Conservation (phyloP, 1,140 invertebrate species). For the Telenomus remus region DNA sequence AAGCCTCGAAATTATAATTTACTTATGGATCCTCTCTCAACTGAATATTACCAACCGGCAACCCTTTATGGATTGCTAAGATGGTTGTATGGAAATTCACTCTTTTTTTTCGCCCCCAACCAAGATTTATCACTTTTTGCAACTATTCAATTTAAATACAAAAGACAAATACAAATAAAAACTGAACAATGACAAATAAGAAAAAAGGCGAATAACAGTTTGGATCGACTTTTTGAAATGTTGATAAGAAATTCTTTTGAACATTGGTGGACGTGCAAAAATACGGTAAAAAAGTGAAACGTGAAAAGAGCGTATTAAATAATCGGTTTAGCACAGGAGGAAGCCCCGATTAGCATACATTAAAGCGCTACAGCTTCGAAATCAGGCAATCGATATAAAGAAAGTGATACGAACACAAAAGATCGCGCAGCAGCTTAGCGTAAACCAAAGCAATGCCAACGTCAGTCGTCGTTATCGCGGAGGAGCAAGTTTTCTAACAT, state of each 20-base stretch:
- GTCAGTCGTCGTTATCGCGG: conserved; percentile 32
- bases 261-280: no score
- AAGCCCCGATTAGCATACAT: conserved; percentile 54
- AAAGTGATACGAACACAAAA: conserved; percentile 43
- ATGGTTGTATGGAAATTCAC: no score
- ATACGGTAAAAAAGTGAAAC: no score
- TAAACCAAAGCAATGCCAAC: conserved; percentile 51
- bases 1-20: conserved; percentile 29
- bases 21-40: conserved; percentile 12
- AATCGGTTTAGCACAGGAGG: conserved; percentile 34
- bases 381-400: conserved; percentile 47
- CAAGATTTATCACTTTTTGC: no score
- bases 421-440: conserved; percentile 43
- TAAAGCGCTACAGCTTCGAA: conserved; percentile 33
- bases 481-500: conserved; percentile 45
- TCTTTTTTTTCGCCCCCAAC: no score
- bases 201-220: no score
- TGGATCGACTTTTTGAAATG: no score
- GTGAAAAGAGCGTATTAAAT: conserved; percentile 38
- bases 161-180: no score
- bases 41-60: conserved; percentile 9
- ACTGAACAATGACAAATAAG: no score
- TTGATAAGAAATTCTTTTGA: no score
- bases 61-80: neutral
- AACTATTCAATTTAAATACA: no score